phyloP scores from a whole-genome alignment of 2,888 invertebrate genomes.

The Drosophila merina region DNA sequence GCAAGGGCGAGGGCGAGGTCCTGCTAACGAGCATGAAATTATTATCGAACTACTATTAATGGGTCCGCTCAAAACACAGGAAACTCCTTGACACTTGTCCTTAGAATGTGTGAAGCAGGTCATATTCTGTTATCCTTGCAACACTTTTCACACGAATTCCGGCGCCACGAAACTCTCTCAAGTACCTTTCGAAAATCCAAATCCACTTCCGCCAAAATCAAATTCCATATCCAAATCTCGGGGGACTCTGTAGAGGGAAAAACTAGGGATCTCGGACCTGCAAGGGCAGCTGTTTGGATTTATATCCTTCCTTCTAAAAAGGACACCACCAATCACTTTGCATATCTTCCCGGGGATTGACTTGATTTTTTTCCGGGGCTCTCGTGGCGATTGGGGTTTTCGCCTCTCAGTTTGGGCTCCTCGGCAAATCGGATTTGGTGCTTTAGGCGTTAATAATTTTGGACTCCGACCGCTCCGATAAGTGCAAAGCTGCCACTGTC shows the following conservation, averaged over 20 bases:
- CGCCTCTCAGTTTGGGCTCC: slow-evolving; percentile 23
- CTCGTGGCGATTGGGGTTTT: not conserved
- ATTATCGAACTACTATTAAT: slow-evolving; percentile 78
- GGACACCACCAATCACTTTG: slow-evolving; percentile 8
- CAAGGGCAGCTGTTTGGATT: not conserved
- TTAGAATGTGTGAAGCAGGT: slow-evolving; percentile 27
- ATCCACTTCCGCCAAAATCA: slow-evolving; percentile 3
- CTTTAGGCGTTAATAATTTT: slow-evolving; percentile 79
- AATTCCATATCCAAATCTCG: slow-evolving; percentile 17
- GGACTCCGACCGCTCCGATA: slow-evolving; percentile 63
- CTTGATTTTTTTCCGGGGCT: slow-evolving; percentile 10
- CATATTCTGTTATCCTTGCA: slow-evolving; percentile 7
- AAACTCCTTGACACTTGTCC: slow-evolving; percentile 66
- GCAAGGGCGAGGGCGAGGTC: slow-evolving; percentile 2
- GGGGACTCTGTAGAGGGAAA: slow-evolving; percentile 13
- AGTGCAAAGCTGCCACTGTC: slow-evolving; percentile 62
- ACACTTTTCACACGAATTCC: slow-evolving; percentile 66
- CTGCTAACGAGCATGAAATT: slow-evolving; percentile 81
- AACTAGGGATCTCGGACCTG: not conserved
- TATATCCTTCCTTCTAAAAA: not conserved
- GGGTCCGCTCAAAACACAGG: slow-evolving; percentile 53
- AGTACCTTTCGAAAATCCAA: slow-evolving; percentile 43
- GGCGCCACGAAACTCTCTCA: slow-evolving; percentile 65
- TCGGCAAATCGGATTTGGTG: slow-evolving; percentile 71
- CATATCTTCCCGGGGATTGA: slow-evolving; percentile 17